Evolutionary conservation across 2,888 invertebrate genomes (phyloP), one percentile per base, ranked within the genome.

Genomic region (Teleiodes luculella): DNA sequence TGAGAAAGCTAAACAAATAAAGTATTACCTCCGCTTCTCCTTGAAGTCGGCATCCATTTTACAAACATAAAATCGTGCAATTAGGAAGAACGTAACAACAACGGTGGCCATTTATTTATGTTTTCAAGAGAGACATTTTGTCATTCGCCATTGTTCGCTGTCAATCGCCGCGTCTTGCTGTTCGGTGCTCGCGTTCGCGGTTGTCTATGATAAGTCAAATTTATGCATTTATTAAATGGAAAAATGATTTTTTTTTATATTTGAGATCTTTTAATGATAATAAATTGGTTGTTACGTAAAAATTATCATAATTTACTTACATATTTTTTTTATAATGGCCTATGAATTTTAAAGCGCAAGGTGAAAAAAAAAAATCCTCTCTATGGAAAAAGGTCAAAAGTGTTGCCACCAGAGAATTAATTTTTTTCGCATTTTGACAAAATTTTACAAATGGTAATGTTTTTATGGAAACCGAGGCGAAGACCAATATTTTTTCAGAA

Each of bases 61-160:
- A 85, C 67, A 81, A 80, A 80, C 78, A 83, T 76, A 73, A 70
- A 80, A 72, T 78, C 66, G 70, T 72, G 66, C 66, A 78, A 81
- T 74, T 77, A 85, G 76, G 78, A 85, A 79, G 76, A 82, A 83
- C 85, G 85, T 86, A 86, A 84, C 70, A 78, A 75, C 70, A 83
- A 87, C 79, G 84, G 87, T 88, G 87, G 81, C 89, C 89, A 89
- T 89, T 88, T 89, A 89, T 87, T 88, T 85, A 83, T 72, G 83
- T 86, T 88, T 88, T 84, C 57, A 64, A 64, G 65, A 72, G 81
- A 83, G 77, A 84, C 78, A 81, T 81, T 83, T 52, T 70, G 71
- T 60, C 67, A 71, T 72, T 80, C 72, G 80, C n/a, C n/a, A 77
- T 83, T 67, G 72, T 72, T 80, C 72, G 80, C 74, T 80, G 78